These are phyloP conservation scores for Vanessa atalanta DNA, from an alignment of 1,140 invertebrate genomes.

Conservation along the genomic window DNA sequence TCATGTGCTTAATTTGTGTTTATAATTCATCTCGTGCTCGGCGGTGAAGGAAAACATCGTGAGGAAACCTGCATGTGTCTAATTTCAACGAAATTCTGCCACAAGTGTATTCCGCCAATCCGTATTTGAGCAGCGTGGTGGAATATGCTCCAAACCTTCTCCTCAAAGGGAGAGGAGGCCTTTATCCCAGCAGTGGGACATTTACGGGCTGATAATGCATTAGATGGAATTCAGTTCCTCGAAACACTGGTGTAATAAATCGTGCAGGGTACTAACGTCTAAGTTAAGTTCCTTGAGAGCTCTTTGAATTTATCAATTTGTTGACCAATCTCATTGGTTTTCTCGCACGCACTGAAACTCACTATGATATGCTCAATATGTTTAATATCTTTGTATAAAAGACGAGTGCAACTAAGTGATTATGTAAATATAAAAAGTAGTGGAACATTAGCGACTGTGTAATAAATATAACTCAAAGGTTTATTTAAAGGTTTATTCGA, in stretches of 20 bases:
- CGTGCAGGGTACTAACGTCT: constrained; percentile 52
- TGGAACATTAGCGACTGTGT: not conserved
- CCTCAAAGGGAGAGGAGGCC: too few species aligned
- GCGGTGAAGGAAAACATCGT: too few species aligned
- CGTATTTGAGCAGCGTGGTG: too few species aligned
- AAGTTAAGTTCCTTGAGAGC: constrained; percentile 43
- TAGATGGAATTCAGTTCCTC: too few species aligned
- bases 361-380: constrained; percentile 43
- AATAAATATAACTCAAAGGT: constrained; percentile 11
- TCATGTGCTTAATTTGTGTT: too few species aligned
- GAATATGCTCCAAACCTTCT: too few species aligned
- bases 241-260: constrained; percentile 56
- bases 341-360: constrained; percentile 27
- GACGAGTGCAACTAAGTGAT: constrained; percentile 20
- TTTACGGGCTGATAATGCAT: too few species aligned
- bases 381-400: constrained; percentile 36
- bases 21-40: too few species aligned
- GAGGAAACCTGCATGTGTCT: too few species aligned
- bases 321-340: constrained; percentile 25
- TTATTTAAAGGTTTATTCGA: constrained; percentile 21
- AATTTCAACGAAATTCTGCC: too few species aligned
- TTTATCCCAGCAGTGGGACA: too few species aligned
- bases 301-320: constrained; percentile 42
- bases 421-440: constrained; percentile 5
- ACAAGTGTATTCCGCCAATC: too few species aligned